phyloP scores from a whole-genome alignment of 2,888 invertebrate genomes.

The Mythimna loreyi region DNA sequence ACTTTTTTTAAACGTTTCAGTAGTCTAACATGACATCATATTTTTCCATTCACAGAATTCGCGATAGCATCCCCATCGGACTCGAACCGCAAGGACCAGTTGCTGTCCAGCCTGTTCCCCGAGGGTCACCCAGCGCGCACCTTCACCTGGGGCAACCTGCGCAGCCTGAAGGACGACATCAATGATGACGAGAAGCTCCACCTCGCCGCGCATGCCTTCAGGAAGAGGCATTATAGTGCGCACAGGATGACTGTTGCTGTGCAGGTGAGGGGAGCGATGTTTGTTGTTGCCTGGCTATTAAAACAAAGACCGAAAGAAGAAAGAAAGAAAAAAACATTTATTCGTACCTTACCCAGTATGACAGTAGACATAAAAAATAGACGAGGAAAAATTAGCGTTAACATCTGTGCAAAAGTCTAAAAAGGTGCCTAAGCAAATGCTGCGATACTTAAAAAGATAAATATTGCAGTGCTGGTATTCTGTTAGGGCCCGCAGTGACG shows the following conservation, averaged over 20 bases:
- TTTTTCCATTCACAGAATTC: constrained; percentile 92
- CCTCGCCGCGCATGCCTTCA: constrained; percentile 93
- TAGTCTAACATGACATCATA: neutral
- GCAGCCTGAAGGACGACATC: constrained; percentile 93
- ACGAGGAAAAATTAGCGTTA: too few species aligned
- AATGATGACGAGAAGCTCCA: constrained; percentile 93
- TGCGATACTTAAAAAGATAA: too few species aligned
- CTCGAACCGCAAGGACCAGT: constrained; percentile 93
- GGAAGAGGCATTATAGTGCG: constrained; percentile 95
- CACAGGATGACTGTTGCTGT: constrained; percentile 97
- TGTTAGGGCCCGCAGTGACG: too few species aligned
- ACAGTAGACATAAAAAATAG: too few species aligned
- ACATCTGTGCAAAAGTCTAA: too few species aligned
- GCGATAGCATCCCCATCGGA: constrained; percentile 95
- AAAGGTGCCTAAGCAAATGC: too few species aligned
- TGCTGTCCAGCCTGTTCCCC: constrained; percentile 93
- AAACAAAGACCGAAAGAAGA: too few species aligned
- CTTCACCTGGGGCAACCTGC: constrained; percentile 96
- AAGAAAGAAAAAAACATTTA: too few species aligned
- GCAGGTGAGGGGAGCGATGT: constrained; percentile 88
- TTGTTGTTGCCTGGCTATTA: too few species aligned
- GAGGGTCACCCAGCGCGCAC: constrained; percentile 93
- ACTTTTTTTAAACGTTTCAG: too few species aligned
- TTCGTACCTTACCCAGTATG: too few species aligned
- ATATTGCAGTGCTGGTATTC: too few species aligned